Base-by-base conservation (phyloP, 2,113 vertebrate species). In the Leptosomus discolor region DNA sequence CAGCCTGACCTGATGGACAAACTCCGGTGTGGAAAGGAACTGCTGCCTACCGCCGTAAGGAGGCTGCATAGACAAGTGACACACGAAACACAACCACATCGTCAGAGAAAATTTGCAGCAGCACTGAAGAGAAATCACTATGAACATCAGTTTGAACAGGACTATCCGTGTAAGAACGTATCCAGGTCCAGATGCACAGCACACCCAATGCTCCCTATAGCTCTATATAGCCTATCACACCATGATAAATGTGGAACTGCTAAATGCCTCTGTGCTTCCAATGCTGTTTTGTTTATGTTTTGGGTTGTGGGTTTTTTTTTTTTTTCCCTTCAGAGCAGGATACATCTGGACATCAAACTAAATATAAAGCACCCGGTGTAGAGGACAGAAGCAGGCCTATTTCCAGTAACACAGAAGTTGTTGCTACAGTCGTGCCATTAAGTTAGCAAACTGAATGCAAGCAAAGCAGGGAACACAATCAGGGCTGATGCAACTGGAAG, bases 401-500 rank as follows among this genome's bases (percentile, higher is more conserved):
- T 84, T n/a, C 71, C 86, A 96, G 75, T n/a, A 48, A 58, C 5
- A 21, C 61, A 57, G 58, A 73, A 88, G 6, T 26, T 46, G 58
- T 54, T 78, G 80, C 89, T 84, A 67, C 91, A 95, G 69, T 36
- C 48, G 8, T 29, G 57, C 53, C 4, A 4, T 30, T 76, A 92
- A 89, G 27, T 26, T 68, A 58, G 64, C 74, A 60, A 92, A 89
- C 15, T 5, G 73, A 92, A 45, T 6, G 39, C 43, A 75, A 46
- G 79, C 57, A 88, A 80, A 90, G 76, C 76, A 78, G 77, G 32
- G 83, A 95, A 76, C 32, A 68, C 83, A 83, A 79, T 65, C 12
- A 1, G 48, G 73, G 88, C 83, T 97, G 95, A 96, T 85, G 86
- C 92, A 95, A 97, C 69, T 78, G 83, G 43, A 85, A 17, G 15